Base-by-base conservation (phyloP, 1,140 invertebrate genomes). In the Heliconius melpomene region DNA sequence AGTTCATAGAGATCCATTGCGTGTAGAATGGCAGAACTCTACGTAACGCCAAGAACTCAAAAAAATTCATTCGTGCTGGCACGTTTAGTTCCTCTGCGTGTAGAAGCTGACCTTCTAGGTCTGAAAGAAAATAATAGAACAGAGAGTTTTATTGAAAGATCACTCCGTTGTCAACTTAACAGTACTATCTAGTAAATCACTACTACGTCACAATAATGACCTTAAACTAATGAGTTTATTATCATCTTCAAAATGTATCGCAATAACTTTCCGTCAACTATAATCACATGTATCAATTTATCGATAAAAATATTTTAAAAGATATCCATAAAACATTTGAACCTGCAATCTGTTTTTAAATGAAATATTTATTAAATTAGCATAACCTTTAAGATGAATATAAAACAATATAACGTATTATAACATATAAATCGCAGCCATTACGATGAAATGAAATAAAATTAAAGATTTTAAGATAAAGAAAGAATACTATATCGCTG, bases 391-490 rank as follows among this genome's bases (percentile, higher is more conserved):
- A 26, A 66, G 26, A 66, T 66, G 29, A 66, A 26, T 6, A 46
- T 72, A 46, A 26, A 54, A 29, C 66, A n/a, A 50, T 29, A 40
- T 20, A 57, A 70, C 66, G 46, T 40, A 46, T 40, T 57, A 29
- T 26, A 29, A 66, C 13, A 26, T 74, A 79, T 80, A 79, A 78
- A 83, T 80, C 78, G 74, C 60, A 82, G 76, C 73, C 72, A 78
- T 72, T 81, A 72, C 72, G 77, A 83, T 79, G 16, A 46, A 77
- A 36, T 36, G 5, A 75, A 78, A 79, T 66, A 74, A 86, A 84
- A 84, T 86, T 84, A 83, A 83, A 77, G 83, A 84, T 83, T 54
- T n/a, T 87, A 80, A 77, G 84, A 84, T n/a, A n/a, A n/a, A n/a
- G n/a, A n/a, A n/a, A n/a, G n/a, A n/a, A n/a, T 84, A 72, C 3